These are phyloP conservation scores for Gyps fulvus DNA, from an alignment of 2,113 vertebrate genomes.

Conservation along the genomic window DNA sequence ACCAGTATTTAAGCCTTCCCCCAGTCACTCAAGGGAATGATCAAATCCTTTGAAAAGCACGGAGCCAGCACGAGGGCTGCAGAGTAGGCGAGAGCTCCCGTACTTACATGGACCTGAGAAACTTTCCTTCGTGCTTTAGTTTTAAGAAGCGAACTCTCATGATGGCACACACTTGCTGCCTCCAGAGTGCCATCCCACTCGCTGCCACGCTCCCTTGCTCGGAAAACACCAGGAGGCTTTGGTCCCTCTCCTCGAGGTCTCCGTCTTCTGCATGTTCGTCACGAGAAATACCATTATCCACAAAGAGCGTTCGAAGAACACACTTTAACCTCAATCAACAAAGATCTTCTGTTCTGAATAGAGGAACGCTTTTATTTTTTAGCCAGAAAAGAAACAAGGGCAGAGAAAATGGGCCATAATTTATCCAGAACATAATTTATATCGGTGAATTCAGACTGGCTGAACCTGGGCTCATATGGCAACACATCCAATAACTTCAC, in stretches of 20 bases:
- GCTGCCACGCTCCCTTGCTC: constrained; percentile 37
- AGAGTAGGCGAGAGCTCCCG: rapidly evolving
- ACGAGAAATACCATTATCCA: constrained; percentile 74
- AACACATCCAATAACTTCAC: neutral
- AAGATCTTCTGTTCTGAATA: neutral
- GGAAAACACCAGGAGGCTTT: constrained; percentile 51
- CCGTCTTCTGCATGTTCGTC: constrained; percentile 68
- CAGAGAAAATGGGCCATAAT: neutral
- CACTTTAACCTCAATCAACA: rapidly evolving
- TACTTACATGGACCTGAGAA: constrained; percentile 66
- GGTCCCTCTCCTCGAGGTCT: constrained; percentile 71
- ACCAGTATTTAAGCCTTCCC: neutral
- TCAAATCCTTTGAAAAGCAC: neutral
- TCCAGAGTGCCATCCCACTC: constrained; percentile 79
- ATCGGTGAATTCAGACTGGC: neutral
- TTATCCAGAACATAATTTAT: neutral
- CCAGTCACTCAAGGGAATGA: rapidly evolving
- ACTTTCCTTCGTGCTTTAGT: constrained; percentile 78
- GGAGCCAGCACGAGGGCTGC: neutral
- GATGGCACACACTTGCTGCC: constrained; percentile 83
- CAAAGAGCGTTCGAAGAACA: neutral
- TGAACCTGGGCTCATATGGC: neutral
- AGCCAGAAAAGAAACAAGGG: neutral
- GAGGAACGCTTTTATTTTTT: rapidly evolving
- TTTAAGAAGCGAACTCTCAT: constrained; percentile 85